phyloP scores from a whole-genome alignment of 2,888 invertebrate genomes.

The Clanis bilineata region DNA sequence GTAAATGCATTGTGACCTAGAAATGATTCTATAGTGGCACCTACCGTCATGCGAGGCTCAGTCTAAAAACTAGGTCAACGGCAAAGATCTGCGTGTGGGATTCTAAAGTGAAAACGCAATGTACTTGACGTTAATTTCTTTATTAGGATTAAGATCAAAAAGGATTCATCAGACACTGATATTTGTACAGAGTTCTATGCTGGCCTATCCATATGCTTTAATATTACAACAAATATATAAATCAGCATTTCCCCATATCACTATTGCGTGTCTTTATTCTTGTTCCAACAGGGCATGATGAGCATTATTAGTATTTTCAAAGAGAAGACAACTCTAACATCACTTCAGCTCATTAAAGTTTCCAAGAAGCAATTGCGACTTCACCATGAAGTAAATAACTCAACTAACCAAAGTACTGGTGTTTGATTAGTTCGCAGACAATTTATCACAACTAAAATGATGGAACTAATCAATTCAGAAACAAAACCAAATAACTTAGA shows the following conservation, averaged over 20 bases:
- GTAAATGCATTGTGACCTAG: slow-evolving; percentile 20
- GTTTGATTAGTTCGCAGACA: slow-evolving; percentile 6
- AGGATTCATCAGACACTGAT: neutral
- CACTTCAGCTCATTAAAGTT: neutral
- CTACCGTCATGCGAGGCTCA: slow-evolving; percentile 11
- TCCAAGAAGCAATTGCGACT: neutral
- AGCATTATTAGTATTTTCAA: neutral
- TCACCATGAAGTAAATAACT: neutral
- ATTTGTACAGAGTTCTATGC: neutral
- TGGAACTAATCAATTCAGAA: slow-evolving; percentile 26
- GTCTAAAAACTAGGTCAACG: slow-evolving; percentile 16
- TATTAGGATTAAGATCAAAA: neutral
- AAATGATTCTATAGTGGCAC: slow-evolving; percentile 18
- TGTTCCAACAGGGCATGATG: neutral
- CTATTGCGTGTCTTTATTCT: no score
- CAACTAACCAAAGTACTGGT: neutral
- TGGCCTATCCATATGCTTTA: no score
- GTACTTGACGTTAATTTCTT: neutral
- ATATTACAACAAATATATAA: no score
- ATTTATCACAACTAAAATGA: slow-evolving; percentile 15
- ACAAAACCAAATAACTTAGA: slow-evolving; percentile 25
- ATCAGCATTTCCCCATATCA: no score
- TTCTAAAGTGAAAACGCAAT: slow-evolving; percentile 11
- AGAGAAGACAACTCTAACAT: neutral
- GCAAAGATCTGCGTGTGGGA: slow-evolving; percentile 9